These are phyloP conservation scores for Panurus biarmicus DNA, from an alignment of 2,113 vertebrate species.

Conservation along the genomic window DNA sequence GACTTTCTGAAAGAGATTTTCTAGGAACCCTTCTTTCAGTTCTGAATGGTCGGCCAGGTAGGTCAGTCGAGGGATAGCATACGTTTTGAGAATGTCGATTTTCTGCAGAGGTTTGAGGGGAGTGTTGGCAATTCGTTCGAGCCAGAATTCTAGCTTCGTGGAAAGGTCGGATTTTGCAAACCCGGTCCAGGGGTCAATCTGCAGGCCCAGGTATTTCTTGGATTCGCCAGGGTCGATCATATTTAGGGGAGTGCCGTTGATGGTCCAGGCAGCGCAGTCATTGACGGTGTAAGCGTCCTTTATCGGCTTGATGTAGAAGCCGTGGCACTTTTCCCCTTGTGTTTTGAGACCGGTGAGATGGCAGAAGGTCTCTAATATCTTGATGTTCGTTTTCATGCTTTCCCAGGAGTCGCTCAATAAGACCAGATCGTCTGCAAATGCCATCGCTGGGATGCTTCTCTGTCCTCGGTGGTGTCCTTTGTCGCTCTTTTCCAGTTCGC, in stretches of 20 bases:
- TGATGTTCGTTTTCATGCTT: neutral
- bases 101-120: neutral
- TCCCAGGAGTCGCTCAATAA: neutral
- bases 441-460: neutral
- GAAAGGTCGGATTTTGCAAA: neutral
- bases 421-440: neutral
- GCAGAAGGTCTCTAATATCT: neutral
- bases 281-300: neutral
- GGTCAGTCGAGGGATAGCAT: no score
- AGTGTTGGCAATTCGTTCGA: rapidly evolving
- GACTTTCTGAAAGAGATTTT: no score
- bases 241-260: neutral
- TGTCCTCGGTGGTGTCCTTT: rapidly evolving
- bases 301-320: neutral
- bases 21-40: no score
- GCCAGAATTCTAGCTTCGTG: rapidly evolving
- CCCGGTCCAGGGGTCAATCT: neutral
- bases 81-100: no score
- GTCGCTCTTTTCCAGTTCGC: rapidly evolving
- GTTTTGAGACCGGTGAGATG: neutral
- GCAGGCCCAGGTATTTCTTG: neutral
- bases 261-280: neutral
- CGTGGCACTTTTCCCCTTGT: neutral
- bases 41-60: no score
- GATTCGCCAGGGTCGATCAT: rapidly evolving